These are phyloP conservation scores for Nanorana parkeri DNA, from an alignment of 2,113 vertebrate species.

Conservation along the genomic window DNA sequence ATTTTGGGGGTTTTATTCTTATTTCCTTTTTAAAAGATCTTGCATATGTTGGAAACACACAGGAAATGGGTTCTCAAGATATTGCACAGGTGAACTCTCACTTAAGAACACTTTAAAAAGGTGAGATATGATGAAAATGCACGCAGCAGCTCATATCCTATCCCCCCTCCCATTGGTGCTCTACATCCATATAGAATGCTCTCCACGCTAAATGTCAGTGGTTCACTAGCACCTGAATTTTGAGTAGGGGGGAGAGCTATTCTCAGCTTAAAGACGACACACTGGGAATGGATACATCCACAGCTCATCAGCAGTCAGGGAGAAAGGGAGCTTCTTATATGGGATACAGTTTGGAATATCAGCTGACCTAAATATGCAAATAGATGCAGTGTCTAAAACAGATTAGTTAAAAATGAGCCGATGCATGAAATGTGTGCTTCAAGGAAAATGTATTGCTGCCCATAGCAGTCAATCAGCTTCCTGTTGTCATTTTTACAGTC, in stretches of 20 bases:
- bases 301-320: neutral
- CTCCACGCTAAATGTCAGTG: constrained; percentile 42
- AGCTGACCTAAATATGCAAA: neutral
- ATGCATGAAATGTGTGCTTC: neutral
- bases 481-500: neutral
- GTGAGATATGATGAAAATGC: constrained; percentile 34
- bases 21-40: too few species aligned
- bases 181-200: constrained; percentile 48
- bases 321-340: neutral
- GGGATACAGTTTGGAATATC: neutral
- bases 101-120: constrained; percentile 24
- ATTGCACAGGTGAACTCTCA: neutral
- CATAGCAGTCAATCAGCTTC: neutral
- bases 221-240: constrained; percentile 40
- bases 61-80: neutral
- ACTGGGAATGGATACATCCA: constrained; percentile 30
- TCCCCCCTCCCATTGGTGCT: constrained; percentile 26
- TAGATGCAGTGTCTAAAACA: neutral
- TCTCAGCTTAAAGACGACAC: constrained; percentile 32
- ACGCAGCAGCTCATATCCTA: constrained; percentile 25
- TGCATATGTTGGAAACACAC: too few species aligned
- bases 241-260: constrained; percentile 22
- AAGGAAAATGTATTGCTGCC: neutral
- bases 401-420: neutral
- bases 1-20: neutral